Conservation (phyloP, 2,888 invertebrate species). For the Drosophila incognita region DNA sequence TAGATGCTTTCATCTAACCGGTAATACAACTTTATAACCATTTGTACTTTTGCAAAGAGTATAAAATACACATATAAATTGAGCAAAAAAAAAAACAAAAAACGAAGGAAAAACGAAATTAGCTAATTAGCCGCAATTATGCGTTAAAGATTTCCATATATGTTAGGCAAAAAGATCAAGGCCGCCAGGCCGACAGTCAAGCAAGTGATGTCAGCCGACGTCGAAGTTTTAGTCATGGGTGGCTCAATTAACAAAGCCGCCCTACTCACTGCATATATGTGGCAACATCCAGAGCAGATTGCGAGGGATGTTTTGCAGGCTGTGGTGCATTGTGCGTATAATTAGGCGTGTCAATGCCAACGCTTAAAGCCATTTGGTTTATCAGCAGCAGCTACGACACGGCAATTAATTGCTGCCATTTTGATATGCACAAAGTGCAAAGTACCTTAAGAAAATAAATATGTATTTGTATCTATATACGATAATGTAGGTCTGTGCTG, state of each 20-base stretch:
- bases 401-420: slow-evolving; percentile 79
- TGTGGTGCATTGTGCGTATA: slow-evolving; percentile 57
- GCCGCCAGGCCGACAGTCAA: slow-evolving; percentile 40
- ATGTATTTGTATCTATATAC: slow-evolving; percentile 10
- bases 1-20: not conserved
- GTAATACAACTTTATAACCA: not conserved
- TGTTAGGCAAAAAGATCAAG: slow-evolving; percentile 66
- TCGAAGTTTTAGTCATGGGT: slow-evolving; percentile 64
- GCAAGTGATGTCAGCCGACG: slow-evolving; percentile 65
- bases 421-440: slow-evolving; percentile 73
- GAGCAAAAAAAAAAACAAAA: slow-evolving; percentile 9
- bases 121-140: slow-evolving; percentile 77
- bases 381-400: slow-evolving; percentile 64
- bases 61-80: slow-evolving; percentile 20
- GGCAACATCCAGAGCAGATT: slow-evolving; percentile 53
- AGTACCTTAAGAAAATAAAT: slow-evolving; percentile 41
- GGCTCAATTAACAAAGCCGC: slow-evolving; percentile 53
- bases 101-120: slow-evolving; percentile 50
- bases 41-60: slow-evolving; percentile 24
- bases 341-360: slow-evolving; percentile 81
- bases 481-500: slow-evolving; percentile 26
- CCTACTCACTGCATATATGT: slow-evolving; percentile 65
- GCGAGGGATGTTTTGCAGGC: not conserved
- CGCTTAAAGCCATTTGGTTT: slow-evolving; percentile 74
- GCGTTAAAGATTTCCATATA: slow-evolving; percentile 58